These are phyloP conservation scores for Sebastes vulpes DNA, from an alignment of 2,797 vertebrate species.

Conservation along the genomic window DNA sequence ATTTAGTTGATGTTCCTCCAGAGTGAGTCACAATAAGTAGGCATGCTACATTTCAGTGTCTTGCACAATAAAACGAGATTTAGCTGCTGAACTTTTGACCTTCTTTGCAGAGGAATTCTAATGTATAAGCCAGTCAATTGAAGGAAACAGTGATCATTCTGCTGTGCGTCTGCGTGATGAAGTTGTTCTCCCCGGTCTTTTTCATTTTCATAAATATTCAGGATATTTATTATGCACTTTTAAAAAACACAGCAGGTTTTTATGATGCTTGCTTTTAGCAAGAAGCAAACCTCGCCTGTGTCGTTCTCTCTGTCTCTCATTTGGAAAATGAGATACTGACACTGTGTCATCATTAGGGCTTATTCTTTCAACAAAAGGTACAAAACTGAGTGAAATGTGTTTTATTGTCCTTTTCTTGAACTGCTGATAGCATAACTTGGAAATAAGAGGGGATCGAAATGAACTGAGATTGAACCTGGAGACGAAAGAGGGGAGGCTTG, in stretches of 20 bases:
- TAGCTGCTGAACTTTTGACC: slow-evolving; percentile 65
- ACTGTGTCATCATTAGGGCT: slow-evolving; percentile 6
- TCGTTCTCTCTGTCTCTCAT: slow-evolving; percentile 10
- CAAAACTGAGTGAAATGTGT: slow-evolving; percentile 1
- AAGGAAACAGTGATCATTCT: slow-evolving; percentile 54
- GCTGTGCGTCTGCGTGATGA: slow-evolving; percentile 39
- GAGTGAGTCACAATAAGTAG: slow-evolving; percentile 32
- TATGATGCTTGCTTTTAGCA: slow-evolving; percentile 49
- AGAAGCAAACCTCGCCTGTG: slow-evolving; percentile 17
- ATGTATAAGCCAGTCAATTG: slow-evolving; percentile 53
- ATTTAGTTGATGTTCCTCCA: slow-evolving; percentile 55
- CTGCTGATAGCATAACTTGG: not conserved
- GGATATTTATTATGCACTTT: slow-evolving; percentile 56
- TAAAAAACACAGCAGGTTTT: slow-evolving; percentile 63
- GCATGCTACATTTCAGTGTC: slow-evolving; percentile 18
- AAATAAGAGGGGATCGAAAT: not conserved
- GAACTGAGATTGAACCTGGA: slow-evolving; percentile 9
- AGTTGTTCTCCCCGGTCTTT: slow-evolving; percentile 40
- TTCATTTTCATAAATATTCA: slow-evolving; percentile 75
- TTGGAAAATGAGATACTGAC: slow-evolving; percentile 17
- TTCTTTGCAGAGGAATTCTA: slow-evolving; percentile 37
- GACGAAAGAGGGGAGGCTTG: not conserved
- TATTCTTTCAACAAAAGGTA: slow-evolving; percentile 20
- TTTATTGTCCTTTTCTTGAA: slow-evolving; percentile 41
- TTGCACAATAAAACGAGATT: slow-evolving; percentile 21